Conservation (phyloP, 2,888 invertebrate species). For the Mechanitis messenoides region DNA sequence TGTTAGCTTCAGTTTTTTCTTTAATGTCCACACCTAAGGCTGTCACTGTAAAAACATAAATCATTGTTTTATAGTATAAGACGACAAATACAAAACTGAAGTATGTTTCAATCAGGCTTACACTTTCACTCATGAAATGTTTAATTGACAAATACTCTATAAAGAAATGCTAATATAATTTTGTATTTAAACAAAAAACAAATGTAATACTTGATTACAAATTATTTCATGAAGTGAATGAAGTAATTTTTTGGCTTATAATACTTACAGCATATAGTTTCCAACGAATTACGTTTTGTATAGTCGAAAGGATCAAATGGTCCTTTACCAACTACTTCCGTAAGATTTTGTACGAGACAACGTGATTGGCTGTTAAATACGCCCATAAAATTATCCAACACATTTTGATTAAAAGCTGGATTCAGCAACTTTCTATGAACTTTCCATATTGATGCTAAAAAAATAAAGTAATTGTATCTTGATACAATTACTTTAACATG, state of each 20-base stretch:
- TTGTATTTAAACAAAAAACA: too few species aligned
- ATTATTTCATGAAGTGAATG: too few species aligned
- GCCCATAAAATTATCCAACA: conserved; percentile 46
- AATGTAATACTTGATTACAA: too few species aligned
- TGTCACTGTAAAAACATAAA: conserved; percentile 44
- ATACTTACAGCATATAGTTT: conserved; percentile 34
- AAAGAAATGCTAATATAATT: too few species aligned
- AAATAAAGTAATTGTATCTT: not conserved
- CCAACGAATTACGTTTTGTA: conserved; percentile 50
- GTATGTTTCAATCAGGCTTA: too few species aligned
- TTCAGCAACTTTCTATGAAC: conserved; percentile 48
- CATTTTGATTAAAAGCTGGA: conserved; percentile 50
- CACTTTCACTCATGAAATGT: too few species aligned
- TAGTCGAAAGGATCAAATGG: conserved; percentile 54
- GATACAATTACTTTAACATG: too few species aligned
- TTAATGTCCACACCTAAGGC: conserved; percentile 56
- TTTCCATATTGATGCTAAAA: conserved; percentile 48
- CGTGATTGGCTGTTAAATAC: conserved; percentile 51
- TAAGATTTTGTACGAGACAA: conserved; percentile 41
- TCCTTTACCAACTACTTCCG: conserved; percentile 27
- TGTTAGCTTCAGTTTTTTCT: conserved; percentile 48
- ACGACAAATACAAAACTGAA: too few species aligned
- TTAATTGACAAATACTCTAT: too few species aligned
- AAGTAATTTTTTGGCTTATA: too few species aligned
- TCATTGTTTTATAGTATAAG: not conserved